Conservation (phyloP, 1,140 invertebrate genomes). For the Diorhabda sublineata region DNA sequence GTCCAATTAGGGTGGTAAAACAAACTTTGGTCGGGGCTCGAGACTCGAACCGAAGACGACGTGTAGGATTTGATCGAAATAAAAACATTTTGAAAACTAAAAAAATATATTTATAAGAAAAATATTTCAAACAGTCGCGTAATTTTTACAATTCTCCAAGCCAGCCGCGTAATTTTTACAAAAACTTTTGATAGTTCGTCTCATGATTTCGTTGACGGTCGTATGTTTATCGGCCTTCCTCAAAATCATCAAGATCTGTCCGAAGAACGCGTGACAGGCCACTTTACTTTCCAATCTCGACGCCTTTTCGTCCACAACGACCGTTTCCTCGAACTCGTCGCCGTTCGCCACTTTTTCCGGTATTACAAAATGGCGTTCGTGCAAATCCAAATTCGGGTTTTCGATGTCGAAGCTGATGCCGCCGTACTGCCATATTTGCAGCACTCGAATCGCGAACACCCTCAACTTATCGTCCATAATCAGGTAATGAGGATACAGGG, state of each 20-base stretch:
- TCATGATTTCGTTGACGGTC: constrained; percentile 25
- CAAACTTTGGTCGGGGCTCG: too few species aligned
- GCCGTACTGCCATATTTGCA: constrained; percentile 39
- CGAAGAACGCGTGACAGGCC: constrained; percentile 46
- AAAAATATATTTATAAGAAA: too few species aligned
- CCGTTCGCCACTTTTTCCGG: constrained; percentile 25
- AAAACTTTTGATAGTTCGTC: constrained; percentile 26
- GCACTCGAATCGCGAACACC: constrained; percentile 35
- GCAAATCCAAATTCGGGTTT: background rate
- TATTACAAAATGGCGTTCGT: constrained; percentile 21
- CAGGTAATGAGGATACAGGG: constrained; percentile 31
- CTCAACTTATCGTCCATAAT: constrained; percentile 28
- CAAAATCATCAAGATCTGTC: constrained; percentile 39
- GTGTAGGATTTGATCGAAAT: too few species aligned
- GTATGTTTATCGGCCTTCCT: constrained; percentile 27
- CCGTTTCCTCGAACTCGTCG: constrained; percentile 32
- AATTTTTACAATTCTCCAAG: constrained; percentile 21
- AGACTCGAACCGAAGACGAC: too few species aligned
- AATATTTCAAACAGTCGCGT: background rate
- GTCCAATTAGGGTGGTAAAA: too few species aligned
- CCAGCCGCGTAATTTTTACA: constrained; percentile 21
- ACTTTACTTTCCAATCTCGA: constrained; percentile 45
- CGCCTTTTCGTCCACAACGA: constrained; percentile 41
- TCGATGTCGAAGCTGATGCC: constrained; percentile 38
- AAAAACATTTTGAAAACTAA: background rate